These are phyloP conservation scores for Lepus oiostolus DNA, from an alignment of 2,797 vertebrate genomes.

Conservation along the genomic window DNA sequence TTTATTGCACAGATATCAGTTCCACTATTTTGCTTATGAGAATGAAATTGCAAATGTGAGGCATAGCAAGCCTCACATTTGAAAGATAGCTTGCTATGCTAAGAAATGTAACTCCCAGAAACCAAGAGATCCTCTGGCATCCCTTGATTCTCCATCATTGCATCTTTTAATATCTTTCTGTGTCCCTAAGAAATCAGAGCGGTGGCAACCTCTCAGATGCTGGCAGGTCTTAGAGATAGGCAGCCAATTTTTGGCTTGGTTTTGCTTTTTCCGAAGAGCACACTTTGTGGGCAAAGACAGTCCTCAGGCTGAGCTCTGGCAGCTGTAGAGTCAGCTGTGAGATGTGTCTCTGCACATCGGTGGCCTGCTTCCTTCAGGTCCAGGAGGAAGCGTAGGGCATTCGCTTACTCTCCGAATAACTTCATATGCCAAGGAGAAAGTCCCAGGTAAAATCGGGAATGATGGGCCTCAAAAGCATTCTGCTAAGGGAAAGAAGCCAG, in stretches of 20 bases:
- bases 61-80: neutral
- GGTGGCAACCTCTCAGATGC: neutral
- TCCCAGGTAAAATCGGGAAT: constrained; percentile 3
- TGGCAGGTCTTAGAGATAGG: neutral
- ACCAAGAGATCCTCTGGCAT: neutral
- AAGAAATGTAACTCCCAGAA: neutral
- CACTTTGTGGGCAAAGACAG: neutral
- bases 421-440: constrained; percentile 45
- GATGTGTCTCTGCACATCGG: neutral
- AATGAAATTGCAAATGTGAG: neutral
- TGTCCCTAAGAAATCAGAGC: neutral
- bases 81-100: neutral
- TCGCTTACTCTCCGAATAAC: constrained; percentile 52
- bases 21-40: neutral
- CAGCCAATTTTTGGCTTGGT: neutral
- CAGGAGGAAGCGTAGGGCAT: neutral
- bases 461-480: constrained; percentile 18
- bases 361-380: neutral
- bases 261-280: neutral
- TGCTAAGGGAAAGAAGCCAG: constrained; percentile 59
- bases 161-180: neutral
- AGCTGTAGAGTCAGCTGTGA: neutral
- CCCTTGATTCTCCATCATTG: neutral
- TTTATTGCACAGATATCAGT: neutral
- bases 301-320: neutral